Evolutionary conservation across 2,888 invertebrate genomes (phyloP).

Genomic region (Caenorhabditis wallacei): DNA sequence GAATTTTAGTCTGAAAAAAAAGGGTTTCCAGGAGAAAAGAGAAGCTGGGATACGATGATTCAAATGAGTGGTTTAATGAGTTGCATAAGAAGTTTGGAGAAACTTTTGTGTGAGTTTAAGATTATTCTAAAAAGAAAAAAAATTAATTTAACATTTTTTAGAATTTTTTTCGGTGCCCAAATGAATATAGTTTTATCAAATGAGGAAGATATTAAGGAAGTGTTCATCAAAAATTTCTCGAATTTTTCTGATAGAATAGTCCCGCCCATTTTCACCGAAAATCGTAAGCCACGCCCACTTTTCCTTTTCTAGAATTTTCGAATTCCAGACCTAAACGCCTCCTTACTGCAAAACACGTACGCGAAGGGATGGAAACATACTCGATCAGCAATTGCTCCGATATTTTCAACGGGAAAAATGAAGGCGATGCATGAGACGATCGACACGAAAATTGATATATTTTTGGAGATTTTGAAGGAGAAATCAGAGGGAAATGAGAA

Average conservation of each 20-base stretch:
- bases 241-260: slow-evolving; percentile 75
- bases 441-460: slow-evolving; percentile 61
- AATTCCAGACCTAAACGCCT: slow-evolving; percentile 25
- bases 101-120: slow-evolving; percentile 17
- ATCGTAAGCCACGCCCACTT: slow-evolving; percentile 27
- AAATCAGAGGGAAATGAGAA: slow-evolving; percentile 46
- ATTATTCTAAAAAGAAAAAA: neutral
- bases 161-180: slow-evolving; percentile 71
- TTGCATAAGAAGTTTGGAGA: slow-evolving; percentile 25
- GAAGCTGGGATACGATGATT: slow-evolving; percentile 8
- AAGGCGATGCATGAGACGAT: slow-evolving; percentile 68
- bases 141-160: slow-evolving; percentile 13
- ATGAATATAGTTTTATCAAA: slow-evolving; percentile 69
- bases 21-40: slow-evolving; percentile 7
- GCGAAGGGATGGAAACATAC: slow-evolving; percentile 52
- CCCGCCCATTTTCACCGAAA: slow-evolving; percentile 55
- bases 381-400: slow-evolving; percentile 43
- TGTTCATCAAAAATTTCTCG: slow-evolving; percentile 77
- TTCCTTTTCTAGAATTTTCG: neutral
- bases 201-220: slow-evolving; percentile 74
- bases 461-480: slow-evolving; percentile 69
- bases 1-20: no score
- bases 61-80: neutral
- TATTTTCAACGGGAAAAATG: slow-evolving; percentile 69
- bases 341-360: slow-evolving; percentile 45